Conservation (phyloP, 2,113 vertebrate genomes). For the Uria lomvia region DNA sequence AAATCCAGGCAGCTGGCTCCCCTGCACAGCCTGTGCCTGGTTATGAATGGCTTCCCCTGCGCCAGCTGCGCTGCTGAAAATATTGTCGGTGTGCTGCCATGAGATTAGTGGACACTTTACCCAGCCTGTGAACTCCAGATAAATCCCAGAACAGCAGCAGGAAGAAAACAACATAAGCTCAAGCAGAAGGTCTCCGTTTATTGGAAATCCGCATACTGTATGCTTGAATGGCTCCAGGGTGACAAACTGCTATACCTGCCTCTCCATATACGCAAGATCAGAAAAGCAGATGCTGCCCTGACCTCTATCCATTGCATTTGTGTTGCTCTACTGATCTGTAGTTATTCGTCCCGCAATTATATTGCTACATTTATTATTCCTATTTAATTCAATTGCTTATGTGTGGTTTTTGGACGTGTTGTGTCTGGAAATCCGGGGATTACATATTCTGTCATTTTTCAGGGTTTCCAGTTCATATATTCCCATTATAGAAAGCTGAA, state of each 20-base stretch:
- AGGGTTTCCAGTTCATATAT: neutral
- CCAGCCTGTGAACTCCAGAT: constrained; percentile 55
- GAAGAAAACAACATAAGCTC: constrained; percentile 47
- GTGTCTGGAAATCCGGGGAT: no score
- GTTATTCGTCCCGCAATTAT: neutral
- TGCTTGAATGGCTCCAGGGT: neutral
- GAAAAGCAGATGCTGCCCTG: constrained; percentile 35
- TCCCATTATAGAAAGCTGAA: neutral
- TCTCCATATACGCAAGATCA: neutral
- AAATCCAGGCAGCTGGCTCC: neutral
- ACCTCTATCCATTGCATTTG: neutral
- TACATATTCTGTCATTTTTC: neutral
- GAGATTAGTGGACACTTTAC: constrained; percentile 44
- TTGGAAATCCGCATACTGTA: neutral
- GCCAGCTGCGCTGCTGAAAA: neutral
- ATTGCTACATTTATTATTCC: neutral
- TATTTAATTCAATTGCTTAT: neutral
- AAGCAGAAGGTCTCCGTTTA: constrained; percentile 39
- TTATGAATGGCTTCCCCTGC: neutral
- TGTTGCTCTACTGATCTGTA: neutral
- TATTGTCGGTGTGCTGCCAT: neutral
- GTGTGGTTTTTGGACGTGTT: rapidly evolving
- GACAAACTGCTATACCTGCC: constrained; percentile 22
- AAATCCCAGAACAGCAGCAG: constrained; percentile 53
- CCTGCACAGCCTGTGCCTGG: neutral